Evolutionary conservation across 2,797 vertebrate genomes (phyloP), one percentile per base, ranked within the genome.

Genomic region (Pangasius macronema): DNA sequence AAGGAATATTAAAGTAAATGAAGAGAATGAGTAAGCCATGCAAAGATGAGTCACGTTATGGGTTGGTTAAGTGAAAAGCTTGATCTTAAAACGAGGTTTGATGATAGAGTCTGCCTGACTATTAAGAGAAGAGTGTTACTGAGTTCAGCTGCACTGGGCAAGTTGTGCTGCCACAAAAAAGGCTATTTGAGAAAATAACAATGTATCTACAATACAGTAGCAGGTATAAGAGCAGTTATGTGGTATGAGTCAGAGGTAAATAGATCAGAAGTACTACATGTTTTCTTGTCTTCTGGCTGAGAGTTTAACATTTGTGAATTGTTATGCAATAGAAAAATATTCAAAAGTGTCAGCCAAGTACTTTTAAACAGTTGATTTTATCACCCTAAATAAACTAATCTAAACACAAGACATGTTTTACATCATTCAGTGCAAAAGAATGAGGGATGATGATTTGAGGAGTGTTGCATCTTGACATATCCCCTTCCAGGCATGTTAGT

Each of bases 371-470:
- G 57, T 10, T 13, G 39, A 63, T 63, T 65, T 42, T 61, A 63
- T 30, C 20, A 76, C 36, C 55, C 36, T 39, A 33, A 61, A 72
- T 42, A 46, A 49, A 85, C 22, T 18, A 42, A 7, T 61, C 39
- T 57, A 55, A 81, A 80, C 13, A 13, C 2, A 36, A 39, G 24
- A n/a, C 33, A 39, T 33, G 9, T 57, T 82, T 82, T 39, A 46
- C 65, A 68, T 33, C 63, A 14, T n/a, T 86, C 85, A 72, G 33
- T 72, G 30, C 27, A 72, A 82, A 72, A 11, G 5, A 39, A 20
- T 59, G 68, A 73, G 42, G n/a, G 68, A 36, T 39, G 30, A 10
- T 75, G 67, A 82, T 73, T 85, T 75, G 70, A 63, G 73, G 73
- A 65, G 20, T 63, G 55, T 18, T 49, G n/a, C 57, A 75, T 73